Conservation (phyloP, 2,888 invertebrate species). For the Dermolepida albohirtum region DNA sequence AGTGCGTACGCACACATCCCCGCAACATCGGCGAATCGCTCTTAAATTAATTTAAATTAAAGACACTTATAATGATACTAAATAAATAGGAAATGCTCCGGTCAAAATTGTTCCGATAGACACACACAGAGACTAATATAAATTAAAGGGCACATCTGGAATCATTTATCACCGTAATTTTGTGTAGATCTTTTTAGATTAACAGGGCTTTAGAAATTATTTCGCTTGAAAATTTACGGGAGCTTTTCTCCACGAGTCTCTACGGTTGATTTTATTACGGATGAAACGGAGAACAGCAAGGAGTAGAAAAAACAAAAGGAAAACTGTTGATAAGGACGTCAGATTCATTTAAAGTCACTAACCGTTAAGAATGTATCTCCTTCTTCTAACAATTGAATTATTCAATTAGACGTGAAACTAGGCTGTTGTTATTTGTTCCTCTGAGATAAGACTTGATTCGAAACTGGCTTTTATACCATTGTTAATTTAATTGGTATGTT, state of each 20-base stretch:
- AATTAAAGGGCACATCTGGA: conserved; percentile 15
- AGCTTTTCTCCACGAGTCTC: neutral
- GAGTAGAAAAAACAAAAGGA: neutral
- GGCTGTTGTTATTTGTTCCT: neutral
- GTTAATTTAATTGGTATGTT: conserved; percentile 3
- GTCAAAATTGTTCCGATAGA: neutral
- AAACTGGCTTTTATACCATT: neutral
- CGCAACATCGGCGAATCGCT: neutral
- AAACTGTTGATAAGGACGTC: conserved; percentile 13
- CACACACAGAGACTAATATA: conserved; percentile 2
- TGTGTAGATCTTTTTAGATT: conserved; percentile 23
- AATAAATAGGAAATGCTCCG: conserved; percentile 7
- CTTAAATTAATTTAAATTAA: neutral
- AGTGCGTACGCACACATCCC: too few relatives aligned
- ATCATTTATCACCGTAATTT: conserved; percentile 12
- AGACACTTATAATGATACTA: conserved; percentile 9
- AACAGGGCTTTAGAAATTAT: conserved; percentile 13
- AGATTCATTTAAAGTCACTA: conserved; percentile 6
- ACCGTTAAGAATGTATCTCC: conserved; percentile 5
- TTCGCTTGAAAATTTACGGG: neutral
- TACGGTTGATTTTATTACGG: conserved; percentile 11
- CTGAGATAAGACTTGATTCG: neutral
- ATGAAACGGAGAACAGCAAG: too few relatives aligned
- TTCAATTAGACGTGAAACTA: conserved; percentile 13
- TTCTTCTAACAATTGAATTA: conserved; percentile 6